Base-by-base conservation (phyloP, 2,113 vertebrate species). In the Megaleporinus macrocephalus region DNA sequence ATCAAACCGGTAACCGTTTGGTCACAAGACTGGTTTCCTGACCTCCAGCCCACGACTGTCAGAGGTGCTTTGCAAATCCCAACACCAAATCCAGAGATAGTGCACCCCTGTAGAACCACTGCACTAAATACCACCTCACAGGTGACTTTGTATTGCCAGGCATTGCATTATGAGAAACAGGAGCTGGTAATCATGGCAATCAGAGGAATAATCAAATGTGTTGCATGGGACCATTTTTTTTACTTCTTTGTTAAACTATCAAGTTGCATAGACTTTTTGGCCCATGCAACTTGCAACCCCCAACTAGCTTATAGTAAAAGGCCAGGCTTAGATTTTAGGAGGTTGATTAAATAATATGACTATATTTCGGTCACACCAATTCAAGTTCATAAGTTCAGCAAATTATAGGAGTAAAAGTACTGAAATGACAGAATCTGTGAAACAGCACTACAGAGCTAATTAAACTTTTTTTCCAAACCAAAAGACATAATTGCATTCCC, bases 401-500 rank as follows among this genome's bases (percentile, higher is more conserved):
- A 41, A 68, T n/a, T 22, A 44, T 44, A 9, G 12, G 1, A 12
- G 22, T 44, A 3, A 70, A 44, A 13, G 22, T 44, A 36, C 30
- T 18, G 29, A 68, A 57, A 68, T 44, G 4, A 24, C 13, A 44
- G 20, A 44, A 41, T 70, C 13, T 70, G 66, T 36, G 33, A 69
- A 70, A n/a, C 22, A 24, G 66, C 20, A 26, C 66, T 41, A n/a
- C 7, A 41, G 57, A 24, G 24, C 22, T 61, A 41, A 69, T 44
- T 22, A 69, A 69, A 44, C 66, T 41, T 70, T 70, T 44, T 70
- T 44, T 41, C 57, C 66, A n/a, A 70, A 70, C 20, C 36, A 41
- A 44, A 70, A n/a, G 33, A 70, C 24, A 70, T 70, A 41, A 44
- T 70, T 70, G 36, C 66, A 26, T 70, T 70, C 41, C 20, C 65